Evolutionary conservation across 2,888 invertebrate genomes (phyloP).

Genomic region (Chrysopilus asiliformis): DNA sequence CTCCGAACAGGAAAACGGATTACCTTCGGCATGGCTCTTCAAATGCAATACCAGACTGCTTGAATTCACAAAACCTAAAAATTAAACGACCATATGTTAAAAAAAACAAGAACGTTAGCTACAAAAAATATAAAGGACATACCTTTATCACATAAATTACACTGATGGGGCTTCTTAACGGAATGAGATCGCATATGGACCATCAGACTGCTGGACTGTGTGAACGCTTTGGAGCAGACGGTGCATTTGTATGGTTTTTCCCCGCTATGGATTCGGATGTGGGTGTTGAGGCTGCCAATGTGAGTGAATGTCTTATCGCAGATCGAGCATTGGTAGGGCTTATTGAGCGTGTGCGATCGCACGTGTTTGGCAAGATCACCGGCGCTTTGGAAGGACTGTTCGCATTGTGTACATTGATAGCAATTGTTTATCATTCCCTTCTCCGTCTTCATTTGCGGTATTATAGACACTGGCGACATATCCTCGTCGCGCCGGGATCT

Average conservation of each 20-base stretch:
- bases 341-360: slow-evolving; percentile 34
- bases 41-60: slow-evolving; percentile 30
- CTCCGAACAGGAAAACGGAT: slow-evolving; percentile 28
- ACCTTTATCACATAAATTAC: slow-evolving; percentile 33
- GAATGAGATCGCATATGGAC: slow-evolving; percentile 34
- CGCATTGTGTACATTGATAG: slow-evolving; percentile 34
- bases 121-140: slow-evolving; percentile 4
- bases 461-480: background rate
- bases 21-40: slow-evolving; percentile 28
- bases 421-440: slow-evolving; percentile 8
- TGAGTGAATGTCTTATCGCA: slow-evolving; percentile 36
- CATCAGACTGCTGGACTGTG: slow-evolving; percentile 35
- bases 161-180: slow-evolving; percentile 33
- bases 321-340: slow-evolving; percentile 35
- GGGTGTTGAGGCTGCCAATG: slow-evolving; percentile 35
- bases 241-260: slow-evolving; percentile 36
- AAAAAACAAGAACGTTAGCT: background rate
- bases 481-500: slow-evolving; percentile 3
- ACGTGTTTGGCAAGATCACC: slow-evolving; percentile 37
- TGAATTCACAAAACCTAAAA: slow-evolving; percentile 30
- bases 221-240: slow-evolving; percentile 34
- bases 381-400: slow-evolving; percentile 32
- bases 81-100: background rate
- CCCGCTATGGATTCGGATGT: slow-evolving; percentile 35
- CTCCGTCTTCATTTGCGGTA: no score